Conservation (phyloP, 2,113 vertebrate genomes). For the Phaethon lepturus region DNA sequence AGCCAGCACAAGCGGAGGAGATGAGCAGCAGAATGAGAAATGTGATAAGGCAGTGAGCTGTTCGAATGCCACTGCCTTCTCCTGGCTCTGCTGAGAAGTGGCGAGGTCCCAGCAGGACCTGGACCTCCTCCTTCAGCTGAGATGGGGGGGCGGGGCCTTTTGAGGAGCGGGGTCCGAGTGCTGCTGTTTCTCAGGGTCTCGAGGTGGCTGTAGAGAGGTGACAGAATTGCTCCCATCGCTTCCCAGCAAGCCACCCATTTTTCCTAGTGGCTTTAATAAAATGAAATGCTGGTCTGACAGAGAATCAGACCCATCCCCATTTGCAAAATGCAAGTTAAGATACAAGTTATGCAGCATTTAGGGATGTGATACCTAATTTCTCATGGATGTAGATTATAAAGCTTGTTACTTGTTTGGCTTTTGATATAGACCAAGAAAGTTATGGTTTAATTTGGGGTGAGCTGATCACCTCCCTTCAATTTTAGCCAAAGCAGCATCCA, state of each 20-base stretch:
- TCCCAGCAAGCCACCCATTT: background rate
- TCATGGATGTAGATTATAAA: background rate
- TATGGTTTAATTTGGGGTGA: background rate
- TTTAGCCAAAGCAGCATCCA: background rate
- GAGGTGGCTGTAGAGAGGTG: background rate
- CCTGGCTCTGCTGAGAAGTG: background rate
- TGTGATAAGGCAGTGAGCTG: background rate
- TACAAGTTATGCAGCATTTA: background rate
- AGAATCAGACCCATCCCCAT: background rate
- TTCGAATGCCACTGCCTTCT: background rate
- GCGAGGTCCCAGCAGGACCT: background rate
- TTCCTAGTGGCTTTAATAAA: background rate
- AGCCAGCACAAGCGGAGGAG: background rate
- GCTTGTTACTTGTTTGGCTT: background rate
- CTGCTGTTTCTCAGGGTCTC: background rate
- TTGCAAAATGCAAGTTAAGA: background rate
- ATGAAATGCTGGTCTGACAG: background rate
- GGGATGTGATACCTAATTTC: background rate
- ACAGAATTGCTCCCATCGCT: background rate
- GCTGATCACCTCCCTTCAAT: background rate
- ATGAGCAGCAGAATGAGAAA: background rate
- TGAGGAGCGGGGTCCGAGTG: accelerated
- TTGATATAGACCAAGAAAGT: background rate
- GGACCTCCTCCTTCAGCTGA: background rate
- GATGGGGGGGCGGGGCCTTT: background rate